These are phyloP conservation scores for Elephantulus edwardii DNA, from an alignment of 2,113 vertebrate species.

Conservation along the genomic window DNA sequence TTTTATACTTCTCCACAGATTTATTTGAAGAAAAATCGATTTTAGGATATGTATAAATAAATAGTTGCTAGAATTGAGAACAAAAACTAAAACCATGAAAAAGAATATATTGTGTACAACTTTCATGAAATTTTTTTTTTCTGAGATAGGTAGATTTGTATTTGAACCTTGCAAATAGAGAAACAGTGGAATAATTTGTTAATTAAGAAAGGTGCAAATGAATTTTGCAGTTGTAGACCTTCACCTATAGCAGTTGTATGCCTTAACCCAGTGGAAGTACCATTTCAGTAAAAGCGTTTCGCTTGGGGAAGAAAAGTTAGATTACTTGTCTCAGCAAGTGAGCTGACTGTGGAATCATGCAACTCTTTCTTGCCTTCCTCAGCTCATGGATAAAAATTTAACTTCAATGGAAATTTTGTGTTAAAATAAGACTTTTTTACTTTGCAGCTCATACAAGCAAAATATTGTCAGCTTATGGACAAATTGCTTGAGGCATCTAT, in stretches of 20 bases:
- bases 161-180: background rate
- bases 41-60: background rate
- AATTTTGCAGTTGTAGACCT: background rate
- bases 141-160: background rate
- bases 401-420: conserved; percentile 39
- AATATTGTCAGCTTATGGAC: conserved; percentile 77
- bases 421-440: conserved; percentile 45
- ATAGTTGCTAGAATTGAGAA: conserved; percentile 21
- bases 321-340: conserved; percentile 44
- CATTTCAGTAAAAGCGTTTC: conserved; percentile 29
- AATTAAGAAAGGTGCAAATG: conserved; percentile 32
- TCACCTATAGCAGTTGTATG: background rate
- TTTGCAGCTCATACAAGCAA: conserved; percentile 74
- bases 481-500: conserved; percentile 78
- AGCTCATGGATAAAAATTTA: conserved; percentile 16
- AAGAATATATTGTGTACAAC: background rate
- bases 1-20: background rate
- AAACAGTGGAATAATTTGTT: conserved; percentile 28
- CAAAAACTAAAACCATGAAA: background rate
- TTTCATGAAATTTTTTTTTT: background rate
- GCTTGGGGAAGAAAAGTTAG: conserved; percentile 57
- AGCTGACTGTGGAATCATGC: conserved; percentile 17
- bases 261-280: background rate
- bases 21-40: background rate
- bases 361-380: conserved; percentile 59